Conservation (phyloP, 2,888 invertebrate genomes). For the Cataglyphis livida region DNA sequence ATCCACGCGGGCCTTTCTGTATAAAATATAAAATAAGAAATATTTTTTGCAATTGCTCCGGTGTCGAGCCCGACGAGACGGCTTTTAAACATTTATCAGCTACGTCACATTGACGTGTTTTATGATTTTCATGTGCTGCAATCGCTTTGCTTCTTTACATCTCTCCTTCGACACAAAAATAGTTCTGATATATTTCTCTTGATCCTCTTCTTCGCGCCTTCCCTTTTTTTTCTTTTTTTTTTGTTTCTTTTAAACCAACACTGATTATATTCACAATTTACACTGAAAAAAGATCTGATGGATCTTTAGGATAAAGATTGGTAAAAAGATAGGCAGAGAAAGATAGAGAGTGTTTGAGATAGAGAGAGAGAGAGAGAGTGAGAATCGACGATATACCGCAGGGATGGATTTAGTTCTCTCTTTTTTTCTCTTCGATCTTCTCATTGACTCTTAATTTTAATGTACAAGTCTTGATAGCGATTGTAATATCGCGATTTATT, state of each 20-base stretch:
- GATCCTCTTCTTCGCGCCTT: constrained; percentile 36
- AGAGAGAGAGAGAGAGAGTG: constrained; percentile 15
- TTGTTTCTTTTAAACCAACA: constrained; percentile 70
- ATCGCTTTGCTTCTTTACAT: constrained; percentile 40
- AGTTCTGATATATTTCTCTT: constrained; percentile 72
- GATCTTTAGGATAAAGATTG: constrained; percentile 59
- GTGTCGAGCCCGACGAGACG: constrained; percentile 63
- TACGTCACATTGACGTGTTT: constrained; percentile 75
- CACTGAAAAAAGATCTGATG: constrained; percentile 73
- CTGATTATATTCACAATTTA: constrained; percentile 79
- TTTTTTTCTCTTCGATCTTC: constrained; percentile 1
- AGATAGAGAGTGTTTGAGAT: constrained; percentile 22
- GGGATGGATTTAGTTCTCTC: constrained; percentile 58
- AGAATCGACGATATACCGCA: constrained; percentile 60
- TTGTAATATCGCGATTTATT: neutral
- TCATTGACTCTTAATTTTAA: constrained; percentile 45
- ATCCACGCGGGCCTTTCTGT: neutral
- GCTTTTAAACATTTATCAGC: constrained; percentile 77
- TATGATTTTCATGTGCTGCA: constrained; percentile 42
- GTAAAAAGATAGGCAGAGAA: constrained; percentile 52
- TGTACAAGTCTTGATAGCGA: constrained; percentile 30
- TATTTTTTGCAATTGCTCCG: constrained; percentile 12
- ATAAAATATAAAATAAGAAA: constrained; percentile 33
- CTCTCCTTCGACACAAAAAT: constrained; percentile 76
- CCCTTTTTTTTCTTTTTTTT: constrained; percentile 27